These are phyloP conservation scores for Drosophila kuntzei DNA, from an alignment of 2,888 invertebrate genomes.

Conservation along the genomic window DNA sequence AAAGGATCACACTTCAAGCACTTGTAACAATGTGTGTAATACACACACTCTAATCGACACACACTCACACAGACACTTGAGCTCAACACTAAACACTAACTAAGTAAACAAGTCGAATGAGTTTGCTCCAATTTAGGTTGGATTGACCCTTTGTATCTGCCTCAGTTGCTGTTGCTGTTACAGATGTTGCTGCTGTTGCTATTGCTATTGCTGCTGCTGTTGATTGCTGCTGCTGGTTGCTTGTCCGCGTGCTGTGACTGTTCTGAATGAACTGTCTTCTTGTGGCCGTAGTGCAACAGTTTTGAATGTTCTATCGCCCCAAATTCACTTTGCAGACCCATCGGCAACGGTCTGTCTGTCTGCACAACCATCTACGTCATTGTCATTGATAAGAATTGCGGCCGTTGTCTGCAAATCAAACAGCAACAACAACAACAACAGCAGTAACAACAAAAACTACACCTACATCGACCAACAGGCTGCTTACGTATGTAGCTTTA, in stretches of 20 bases:
- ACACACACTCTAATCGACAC: slow-evolving; percentile 5
- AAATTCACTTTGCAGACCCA: slow-evolving; percentile 70
- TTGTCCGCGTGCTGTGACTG: slow-evolving; percentile 76
- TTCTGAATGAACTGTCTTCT: slow-evolving; percentile 84
- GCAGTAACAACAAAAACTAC: slow-evolving; percentile 7
- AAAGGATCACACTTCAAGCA: neutral
- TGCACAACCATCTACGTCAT: slow-evolving; percentile 73
- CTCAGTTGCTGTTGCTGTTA: slow-evolving; percentile 18
- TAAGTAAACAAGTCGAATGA: slow-evolving; percentile 26
- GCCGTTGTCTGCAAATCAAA: slow-evolving; percentile 42
- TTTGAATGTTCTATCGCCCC: slow-evolving; percentile 82
- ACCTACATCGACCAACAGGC: slow-evolving; percentile 31
- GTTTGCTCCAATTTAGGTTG: slow-evolving; percentile 42
- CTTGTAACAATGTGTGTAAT: slow-evolving; percentile 2
- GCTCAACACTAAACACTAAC: slow-evolving; percentile 16
- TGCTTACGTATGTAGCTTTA: slow-evolving; percentile 65
- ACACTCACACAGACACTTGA: slow-evolving; percentile 1
- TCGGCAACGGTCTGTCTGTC: slow-evolving; percentile 31
- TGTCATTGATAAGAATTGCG: slow-evolving; percentile 77
- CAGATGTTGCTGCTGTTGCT: slow-evolving; percentile 22
- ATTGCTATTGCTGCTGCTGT: slow-evolving; percentile 17
- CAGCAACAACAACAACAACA: slow-evolving; percentile 8
- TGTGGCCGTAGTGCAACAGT: slow-evolving; percentile 80
- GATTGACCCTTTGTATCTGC: slow-evolving; percentile 31
- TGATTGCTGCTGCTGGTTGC: slow-evolving; percentile 19